Evolutionary conservation across 1,140 invertebrate species (phyloP).

Genomic region (Calephelis nemesis): DNA sequence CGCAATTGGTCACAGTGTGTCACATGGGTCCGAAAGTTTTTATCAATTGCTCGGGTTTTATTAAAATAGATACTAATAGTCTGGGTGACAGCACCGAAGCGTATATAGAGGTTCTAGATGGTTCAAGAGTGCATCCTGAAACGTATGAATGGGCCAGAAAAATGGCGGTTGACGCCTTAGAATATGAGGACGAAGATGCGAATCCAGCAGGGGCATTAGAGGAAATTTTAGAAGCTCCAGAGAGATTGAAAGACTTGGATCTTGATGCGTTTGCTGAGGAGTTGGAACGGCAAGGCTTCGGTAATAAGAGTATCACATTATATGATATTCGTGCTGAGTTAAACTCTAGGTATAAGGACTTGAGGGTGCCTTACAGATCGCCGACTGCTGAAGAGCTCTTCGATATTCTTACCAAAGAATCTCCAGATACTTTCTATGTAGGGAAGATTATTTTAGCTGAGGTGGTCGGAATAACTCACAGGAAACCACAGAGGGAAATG

Average conservation of each 20-base stretch:
- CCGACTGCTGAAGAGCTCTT: constrained; percentile 93
- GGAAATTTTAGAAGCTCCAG: constrained; percentile 97
- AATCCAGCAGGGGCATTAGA: constrained; percentile 98
- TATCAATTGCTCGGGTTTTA: constrained; percentile 99
- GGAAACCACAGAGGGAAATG: constrained; percentile 95
- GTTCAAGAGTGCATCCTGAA: constrained; percentile 98
- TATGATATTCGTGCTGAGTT: constrained; percentile 98
- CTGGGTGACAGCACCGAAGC: constrained; percentile 96
- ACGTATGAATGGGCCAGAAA: constrained; percentile 99
- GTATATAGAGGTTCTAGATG: constrained; percentile 97
- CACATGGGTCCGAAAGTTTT: constrained; percentile 99
- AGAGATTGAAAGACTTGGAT: constrained; percentile 97
- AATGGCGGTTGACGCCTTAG: constrained; percentile 99
- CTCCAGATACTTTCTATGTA: constrained; percentile 95
- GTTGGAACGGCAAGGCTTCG: constrained; percentile 96
- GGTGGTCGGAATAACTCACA: constrained; percentile 89
- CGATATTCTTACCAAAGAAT: constrained; percentile 97
- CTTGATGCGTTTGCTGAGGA: constrained; percentile 99
- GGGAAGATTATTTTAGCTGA: constrained; percentile 91
- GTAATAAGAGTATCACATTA: constrained; percentile 97
- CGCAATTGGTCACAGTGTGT: constrained; percentile 95
- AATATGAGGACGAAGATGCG: constrained; percentile 97
- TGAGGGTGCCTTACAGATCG: constrained; percentile 88
- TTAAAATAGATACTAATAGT: constrained; percentile 98
- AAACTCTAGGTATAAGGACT: constrained; percentile 97